phyloP scores from a whole-genome alignment of 2,888 invertebrate genomes.

The Pandemis heparana region DNA sequence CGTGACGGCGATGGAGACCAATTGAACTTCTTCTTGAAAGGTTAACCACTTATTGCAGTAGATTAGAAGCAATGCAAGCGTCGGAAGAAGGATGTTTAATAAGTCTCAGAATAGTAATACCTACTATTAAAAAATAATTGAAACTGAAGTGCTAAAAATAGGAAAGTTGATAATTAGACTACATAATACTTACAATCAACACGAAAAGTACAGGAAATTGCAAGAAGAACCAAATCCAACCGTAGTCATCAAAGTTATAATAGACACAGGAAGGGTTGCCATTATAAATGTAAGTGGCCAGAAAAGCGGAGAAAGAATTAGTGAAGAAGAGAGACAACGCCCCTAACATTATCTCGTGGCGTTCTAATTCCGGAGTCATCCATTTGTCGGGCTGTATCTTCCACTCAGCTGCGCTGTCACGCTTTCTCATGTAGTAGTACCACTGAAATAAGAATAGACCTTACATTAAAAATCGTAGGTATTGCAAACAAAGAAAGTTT shows the following conservation, averaged over 20 bases:
- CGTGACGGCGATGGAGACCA: too few species aligned
- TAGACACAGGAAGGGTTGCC: conserved; percentile 89
- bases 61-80: too few species aligned
- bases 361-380: conserved; percentile 88
- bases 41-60: too few species aligned
- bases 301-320: conserved; percentile 84
- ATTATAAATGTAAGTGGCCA: conserved; percentile 89
- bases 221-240: conserved; percentile 88
- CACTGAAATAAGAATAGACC: conserved; percentile 78
- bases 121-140: too few species aligned
- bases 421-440: conserved; percentile 89
- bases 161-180: too few species aligned
- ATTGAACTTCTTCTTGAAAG: too few species aligned
- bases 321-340: conserved; percentile 84
- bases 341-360: conserved; percentile 89
- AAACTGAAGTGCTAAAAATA: too few species aligned
- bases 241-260: conserved; percentile 87
- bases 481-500: background rate
- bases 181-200: conserved; percentile 80
- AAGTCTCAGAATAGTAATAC: too few species aligned
- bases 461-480: background rate
- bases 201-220: conserved; percentile 88
- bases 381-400: conserved; percentile 91
- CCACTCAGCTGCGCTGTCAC: conserved; percentile 88
- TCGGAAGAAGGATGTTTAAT: too few species aligned